These are phyloP conservation scores for Papilio glaucus DNA, from an alignment of 1,140 invertebrate species.

Conservation along the genomic window DNA sequence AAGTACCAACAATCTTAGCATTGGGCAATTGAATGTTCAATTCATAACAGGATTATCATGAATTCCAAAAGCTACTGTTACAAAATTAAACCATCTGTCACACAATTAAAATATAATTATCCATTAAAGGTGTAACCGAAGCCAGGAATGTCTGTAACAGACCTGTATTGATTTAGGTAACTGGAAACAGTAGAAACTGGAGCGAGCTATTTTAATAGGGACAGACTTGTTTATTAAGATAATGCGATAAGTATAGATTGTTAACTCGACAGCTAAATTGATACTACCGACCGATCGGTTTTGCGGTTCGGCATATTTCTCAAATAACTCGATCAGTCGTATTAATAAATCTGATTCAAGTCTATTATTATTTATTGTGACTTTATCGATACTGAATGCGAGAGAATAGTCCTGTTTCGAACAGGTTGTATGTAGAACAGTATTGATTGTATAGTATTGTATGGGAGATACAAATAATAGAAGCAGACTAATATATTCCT, in stretches of 20 bases:
- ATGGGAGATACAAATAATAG: not conserved
- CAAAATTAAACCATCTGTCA: constrained; percentile 8
- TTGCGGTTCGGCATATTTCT: constrained; percentile 26
- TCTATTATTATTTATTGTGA: constrained; percentile 11
- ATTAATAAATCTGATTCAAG: constrained; percentile 19
- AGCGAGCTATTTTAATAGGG: constrained; percentile 22
- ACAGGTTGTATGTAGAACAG: constrained; percentile 16
- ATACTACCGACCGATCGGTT: constrained; percentile 19
- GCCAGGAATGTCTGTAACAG: constrained; percentile 14
- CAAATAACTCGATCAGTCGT: constrained; percentile 17
- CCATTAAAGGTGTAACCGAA: not conserved
- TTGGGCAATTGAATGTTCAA: not conserved
- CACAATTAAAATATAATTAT: constrained; percentile 18
- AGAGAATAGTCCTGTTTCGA: constrained; percentile 13
- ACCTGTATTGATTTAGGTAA: constrained; percentile 22
- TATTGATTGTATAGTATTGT: not conserved
- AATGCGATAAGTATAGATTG: constrained; percentile 28
- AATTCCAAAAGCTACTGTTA: constrained; percentile 21
- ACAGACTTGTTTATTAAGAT: constrained; percentile 20
- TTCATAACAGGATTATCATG: constrained; percentile 9
- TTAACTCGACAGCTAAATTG: constrained; percentile 30
- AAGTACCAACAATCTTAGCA: not conserved
- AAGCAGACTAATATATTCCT: not conserved
- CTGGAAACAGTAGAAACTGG: constrained; percentile 3
- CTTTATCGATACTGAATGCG: constrained; percentile 12